Base-by-base conservation (phyloP, 2,113 vertebrate genomes). In the Anguilla rostrata region DNA sequence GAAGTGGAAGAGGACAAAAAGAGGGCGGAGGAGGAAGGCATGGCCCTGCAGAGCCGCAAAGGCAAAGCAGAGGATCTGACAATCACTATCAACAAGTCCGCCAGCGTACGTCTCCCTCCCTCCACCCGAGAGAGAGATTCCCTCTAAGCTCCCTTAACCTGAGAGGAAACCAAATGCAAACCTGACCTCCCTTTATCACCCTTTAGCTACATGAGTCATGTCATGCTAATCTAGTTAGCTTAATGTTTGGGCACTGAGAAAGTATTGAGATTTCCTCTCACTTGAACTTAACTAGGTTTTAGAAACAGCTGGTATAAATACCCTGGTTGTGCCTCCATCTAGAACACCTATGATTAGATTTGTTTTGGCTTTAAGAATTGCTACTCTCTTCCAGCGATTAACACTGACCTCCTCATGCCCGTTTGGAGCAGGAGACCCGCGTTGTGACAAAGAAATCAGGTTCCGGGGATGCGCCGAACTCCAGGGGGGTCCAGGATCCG, bases 1-100 rank as follows among this genome's bases (percentile, higher is more conserved):
- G 98, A 99, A 94, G 98, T 99, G 85, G 97, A 99, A 92, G 98
- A 99, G 91, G 98, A 99, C 92, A 97, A 95, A 66, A 96, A 97
- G 92, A 96, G 93, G 90, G 98, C 98, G 0, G 98, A 99, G 90
- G 96, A 97, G 89, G 97, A 97, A 87, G 96, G 96, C 86, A 97
- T 97, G 96, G 95, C 96, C 9, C 93, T 97, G 88, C 96, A 96
- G 85, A 92, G 94, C 16, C 95, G 93, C 71, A 96, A 93, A 88
- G 96, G 94, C 84, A 97, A 92, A 91, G 94, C 96, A 1, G 97
- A 99, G 4, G 96, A 97, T 87, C 96, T 99, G 53, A 98, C 96
- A 1, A 97, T 99, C 92, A 99, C 98, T n/a, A 97, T 99, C 93
- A 98, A 96, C 92, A 99, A 98, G 89, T 95, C 96, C 86, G 95